phyloP scores from a whole-genome alignment of 2,888 invertebrate genomes.

The Phragmatobia fuliginosa region DNA sequence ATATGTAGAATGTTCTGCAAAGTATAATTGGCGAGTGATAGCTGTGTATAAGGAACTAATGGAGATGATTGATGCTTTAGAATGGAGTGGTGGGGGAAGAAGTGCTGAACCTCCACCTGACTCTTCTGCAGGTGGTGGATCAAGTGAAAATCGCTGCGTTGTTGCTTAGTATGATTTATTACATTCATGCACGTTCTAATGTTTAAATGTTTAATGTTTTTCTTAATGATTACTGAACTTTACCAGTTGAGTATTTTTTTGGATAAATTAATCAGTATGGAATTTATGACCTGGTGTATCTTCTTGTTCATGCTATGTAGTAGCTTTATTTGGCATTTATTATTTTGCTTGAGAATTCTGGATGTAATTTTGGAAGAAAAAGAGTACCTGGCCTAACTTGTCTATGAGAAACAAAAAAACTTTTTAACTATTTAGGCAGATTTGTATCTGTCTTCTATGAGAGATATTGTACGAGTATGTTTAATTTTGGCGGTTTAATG shows the following conservation, averaged over 20 bases:
- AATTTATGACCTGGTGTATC: not conserved
- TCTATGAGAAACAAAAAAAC: not conserved
- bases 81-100: constrained; percentile 87
- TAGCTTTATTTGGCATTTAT: not conserved
- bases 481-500: not conserved
- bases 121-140: constrained; percentile 69
- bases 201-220: not conserved
- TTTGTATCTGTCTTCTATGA: not conserved
- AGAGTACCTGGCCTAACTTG: not conserved
- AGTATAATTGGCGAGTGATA: constrained; percentile 96
- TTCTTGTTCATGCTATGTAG: not conserved
- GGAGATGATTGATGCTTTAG: constrained; percentile 90
- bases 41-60: constrained; percentile 94
- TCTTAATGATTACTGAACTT: not conserved
- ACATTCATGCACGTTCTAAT: not conserved
- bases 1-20: constrained; percentile 97
- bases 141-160: constrained; percentile 76
- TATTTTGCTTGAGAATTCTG: not conserved
- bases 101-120: constrained; percentile 78
- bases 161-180: constrained; percentile 73
- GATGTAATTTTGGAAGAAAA: not conserved
- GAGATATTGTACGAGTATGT: not conserved
- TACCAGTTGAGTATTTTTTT: not conserved
- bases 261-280: not conserved
- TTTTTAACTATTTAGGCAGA: not conserved